Conservation (phyloP, 2,888 invertebrate species). For the Phorcus lineatus region DNA sequence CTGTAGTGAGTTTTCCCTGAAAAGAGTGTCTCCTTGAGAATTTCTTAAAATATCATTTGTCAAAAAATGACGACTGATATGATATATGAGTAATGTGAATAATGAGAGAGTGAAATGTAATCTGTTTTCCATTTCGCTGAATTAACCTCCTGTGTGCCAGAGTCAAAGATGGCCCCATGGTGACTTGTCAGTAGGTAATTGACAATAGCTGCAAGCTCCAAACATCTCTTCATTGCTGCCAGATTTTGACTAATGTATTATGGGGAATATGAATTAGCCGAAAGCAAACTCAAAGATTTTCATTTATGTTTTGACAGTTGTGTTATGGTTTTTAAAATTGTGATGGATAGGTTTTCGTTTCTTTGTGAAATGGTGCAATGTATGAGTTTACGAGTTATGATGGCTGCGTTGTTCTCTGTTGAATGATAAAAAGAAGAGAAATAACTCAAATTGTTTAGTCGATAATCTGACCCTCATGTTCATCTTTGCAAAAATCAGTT, state of each 20-base stretch:
- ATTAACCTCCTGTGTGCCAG: neutral
- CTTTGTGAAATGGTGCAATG: neutral
- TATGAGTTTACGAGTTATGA: neutral
- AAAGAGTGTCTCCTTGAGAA: too few species aligned
- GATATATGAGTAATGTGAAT: neutral
- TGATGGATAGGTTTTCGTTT: neutral
- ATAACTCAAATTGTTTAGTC: too few species aligned
- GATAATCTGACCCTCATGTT: too few species aligned
- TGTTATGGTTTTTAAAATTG: neutral
- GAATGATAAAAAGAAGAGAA: too few species aligned
- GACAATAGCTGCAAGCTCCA: neutral
- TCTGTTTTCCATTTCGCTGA: neutral
- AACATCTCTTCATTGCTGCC: neutral
- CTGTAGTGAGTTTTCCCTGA: too few species aligned
- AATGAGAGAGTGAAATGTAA: conserved; percentile 8
- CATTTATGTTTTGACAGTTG: conserved; percentile 1
- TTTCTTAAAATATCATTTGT: too few species aligned
- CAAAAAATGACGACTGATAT: too few species aligned
- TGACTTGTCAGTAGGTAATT: conserved; percentile 1
- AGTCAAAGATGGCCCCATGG: neutral
- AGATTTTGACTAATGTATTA: conserved; percentile 3
- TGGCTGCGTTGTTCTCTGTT: too few species aligned
- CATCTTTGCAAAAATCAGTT: too few species aligned
- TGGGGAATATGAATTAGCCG: neutral
- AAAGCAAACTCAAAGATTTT: neutral